Percentiles rank a stretch among this genome's conserved stretches.
Conservation (phyloP, 1,140 invertebrate species). For the Drosophila lowei region DNA sequence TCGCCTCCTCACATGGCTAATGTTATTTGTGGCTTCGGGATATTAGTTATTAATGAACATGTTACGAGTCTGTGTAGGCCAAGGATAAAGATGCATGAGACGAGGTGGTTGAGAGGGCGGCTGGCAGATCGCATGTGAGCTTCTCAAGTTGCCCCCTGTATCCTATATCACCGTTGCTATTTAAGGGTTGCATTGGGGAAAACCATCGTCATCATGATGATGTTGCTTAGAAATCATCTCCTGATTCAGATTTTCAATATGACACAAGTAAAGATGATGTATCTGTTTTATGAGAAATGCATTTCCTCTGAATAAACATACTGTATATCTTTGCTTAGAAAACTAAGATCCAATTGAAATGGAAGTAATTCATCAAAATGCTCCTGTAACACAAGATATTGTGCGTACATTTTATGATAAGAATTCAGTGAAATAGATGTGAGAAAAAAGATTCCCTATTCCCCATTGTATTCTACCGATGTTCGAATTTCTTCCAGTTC, state of each 20-base stretch:
- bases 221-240: conserved; percentile 13
- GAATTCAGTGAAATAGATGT: not conserved
- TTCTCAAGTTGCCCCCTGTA: conserved; percentile 23
- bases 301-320: conserved; percentile 11
- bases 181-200: conserved; percentile 49
- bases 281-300: conserved; percentile 54
- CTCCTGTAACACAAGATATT: conserved; percentile 21
- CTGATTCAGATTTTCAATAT: conserved; percentile 30
- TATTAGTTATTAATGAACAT: conserved; percentile 79
- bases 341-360: conserved; percentile 12
- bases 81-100: conserved; percentile 25
- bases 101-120: conserved; percentile 5
- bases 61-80: conserved; percentile 29
- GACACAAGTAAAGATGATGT: conserved; percentile 44
- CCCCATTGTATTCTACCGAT: not conserved
- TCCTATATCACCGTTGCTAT: conserved; percentile 26
- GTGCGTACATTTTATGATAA: too few species aligned
- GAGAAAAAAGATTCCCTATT: not conserved
- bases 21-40: conserved; percentile 73
- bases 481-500: not conserved
- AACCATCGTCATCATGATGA: conserved; percentile 10
- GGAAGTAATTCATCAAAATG: conserved; percentile 55
- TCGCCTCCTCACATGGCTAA: conserved; percentile 44
- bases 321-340: conserved; percentile 30
- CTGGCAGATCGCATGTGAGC: conserved; percentile 10